These are phyloP conservation scores for Aphis craccivora DNA, from an alignment of 1,140 invertebrate genomes.

Conservation along the genomic window DNA sequence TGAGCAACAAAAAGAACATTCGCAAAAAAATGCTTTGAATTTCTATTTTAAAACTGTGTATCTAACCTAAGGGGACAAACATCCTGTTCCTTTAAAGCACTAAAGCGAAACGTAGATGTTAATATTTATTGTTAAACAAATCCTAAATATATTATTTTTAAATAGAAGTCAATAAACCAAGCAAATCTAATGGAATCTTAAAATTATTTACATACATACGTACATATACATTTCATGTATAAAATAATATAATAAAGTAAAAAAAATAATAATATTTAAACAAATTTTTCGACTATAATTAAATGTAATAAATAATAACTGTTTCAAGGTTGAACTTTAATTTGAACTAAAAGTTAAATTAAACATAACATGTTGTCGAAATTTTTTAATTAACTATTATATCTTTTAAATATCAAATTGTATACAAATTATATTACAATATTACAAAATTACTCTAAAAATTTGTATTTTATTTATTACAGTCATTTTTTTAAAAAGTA, in stretches of 20 bases:
- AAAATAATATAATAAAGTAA: not conserved
- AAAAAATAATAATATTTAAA: not conserved
- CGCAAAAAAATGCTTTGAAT: constrained; percentile 38
- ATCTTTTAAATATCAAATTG: too few species aligned
- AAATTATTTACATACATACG: not conserved
- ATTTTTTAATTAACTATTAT: too few species aligned
- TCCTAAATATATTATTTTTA: not conserved
- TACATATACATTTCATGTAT: not conserved
- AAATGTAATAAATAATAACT: not conserved
- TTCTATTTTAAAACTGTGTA: constrained; percentile 41
- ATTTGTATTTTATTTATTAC: not conserved
- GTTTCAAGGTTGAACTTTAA: not conserved
- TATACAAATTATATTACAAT: not conserved
- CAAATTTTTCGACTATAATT: not conserved
- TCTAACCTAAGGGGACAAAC: not conserved
- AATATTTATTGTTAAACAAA: constrained; percentile 26
- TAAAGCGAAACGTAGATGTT: not conserved
- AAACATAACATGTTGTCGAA: not conserved
- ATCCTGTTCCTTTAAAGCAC: constrained; percentile 25
- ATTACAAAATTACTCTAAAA: not conserved
- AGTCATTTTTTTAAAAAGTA: not conserved
- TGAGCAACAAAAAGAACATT: constrained; percentile 8
- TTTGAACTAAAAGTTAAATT: not conserved
- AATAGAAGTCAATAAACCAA: not conserved
- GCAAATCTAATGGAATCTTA: not conserved